These are phyloP conservation scores for Tetanocera ferruginea DNA, from an alignment of 2,888 invertebrate species.

Conservation along the genomic window DNA sequence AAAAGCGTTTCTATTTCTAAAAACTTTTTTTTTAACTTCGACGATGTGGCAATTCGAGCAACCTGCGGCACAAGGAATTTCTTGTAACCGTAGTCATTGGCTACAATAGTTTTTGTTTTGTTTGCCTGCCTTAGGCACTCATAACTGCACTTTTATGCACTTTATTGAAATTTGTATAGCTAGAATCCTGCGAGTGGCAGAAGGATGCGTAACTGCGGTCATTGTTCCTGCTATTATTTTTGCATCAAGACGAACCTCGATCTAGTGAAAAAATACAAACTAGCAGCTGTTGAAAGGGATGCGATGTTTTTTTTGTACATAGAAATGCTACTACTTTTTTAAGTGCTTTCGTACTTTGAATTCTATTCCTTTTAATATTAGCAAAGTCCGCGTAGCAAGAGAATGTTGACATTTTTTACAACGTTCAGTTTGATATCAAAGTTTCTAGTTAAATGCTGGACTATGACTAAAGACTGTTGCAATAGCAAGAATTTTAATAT, in stretches of 20 bases:
- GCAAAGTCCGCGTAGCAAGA: too few species aligned
- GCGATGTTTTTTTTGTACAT: not conserved
- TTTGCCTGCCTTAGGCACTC: not conserved
- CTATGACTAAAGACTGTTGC: too few species aligned
- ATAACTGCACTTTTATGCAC: not conserved
- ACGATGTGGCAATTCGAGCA: not conserved
- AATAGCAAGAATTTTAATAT: too few species aligned
- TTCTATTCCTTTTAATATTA: too few species aligned
- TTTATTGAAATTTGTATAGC: not conserved
- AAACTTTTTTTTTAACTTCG: not conserved
- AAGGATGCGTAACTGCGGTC: not conserved
- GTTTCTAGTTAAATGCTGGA: too few species aligned
- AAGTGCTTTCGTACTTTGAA: too few species aligned
- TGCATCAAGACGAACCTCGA: not conserved
- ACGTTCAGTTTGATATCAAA: too few species aligned
- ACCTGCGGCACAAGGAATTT: not conserved
- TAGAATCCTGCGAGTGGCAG: not conserved
- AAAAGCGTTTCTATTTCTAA: not conserved
- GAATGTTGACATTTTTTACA: too few species aligned
- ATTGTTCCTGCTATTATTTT: not conserved
- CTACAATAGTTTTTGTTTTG: not conserved
- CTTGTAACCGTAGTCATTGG: not conserved
- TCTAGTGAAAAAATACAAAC: not conserved
- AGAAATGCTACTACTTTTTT: too few species aligned
- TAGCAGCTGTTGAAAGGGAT: not conserved